Evolutionary conservation across 2,113 vertebrate species (phyloP), one percentile per base, ranked within the genome.

Genomic region (Puma concolor): DNA sequence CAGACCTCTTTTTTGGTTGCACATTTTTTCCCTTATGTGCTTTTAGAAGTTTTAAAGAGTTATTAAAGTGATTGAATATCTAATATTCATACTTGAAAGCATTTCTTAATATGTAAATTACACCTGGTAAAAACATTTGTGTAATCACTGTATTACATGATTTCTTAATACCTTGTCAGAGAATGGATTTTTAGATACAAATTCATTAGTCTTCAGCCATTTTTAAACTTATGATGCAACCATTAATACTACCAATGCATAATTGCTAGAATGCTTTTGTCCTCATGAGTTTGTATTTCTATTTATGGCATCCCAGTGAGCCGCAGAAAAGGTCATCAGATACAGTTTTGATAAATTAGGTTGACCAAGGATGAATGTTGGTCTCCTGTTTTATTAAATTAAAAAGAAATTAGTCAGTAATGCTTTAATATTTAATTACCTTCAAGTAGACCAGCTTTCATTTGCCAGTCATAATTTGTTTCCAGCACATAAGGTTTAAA

Each of bases 41-140:
- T 95, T 95, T 91, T 31, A 84, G 69, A 81, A 83, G 14, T 85
- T 98, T 95, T 85, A 72, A 97, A 95, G 57, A 23, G 33, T 93
- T 96, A 88, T 97, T 97, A 88, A 97, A 36, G 72, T 97, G 94
- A 90, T 90, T 94, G 44, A 84, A 77, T 74, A 27, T 69, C 82
- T 95, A 66, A 88, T 96, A 80, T 84, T 90, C 38, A 93, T 52
- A 91, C 14, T 72, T 86, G 77, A 95, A 41, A 91, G 16, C 38
- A 87, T 83, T 48, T 94, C 64, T 93, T 96, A 96, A 90, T 84
- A 98, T 95, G 57, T 86, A 94, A 96, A 87, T 97, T 93, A 36
- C 33, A 77, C 86, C 41, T 85, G 8, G 19, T 96, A 54, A 91
- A 96, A 86, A 81, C 48, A 63, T 94, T 94, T 81, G 33, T 96